Base-by-base conservation (phyloP, 2,797 vertebrate species). In the Hirundo rustica region DNA sequence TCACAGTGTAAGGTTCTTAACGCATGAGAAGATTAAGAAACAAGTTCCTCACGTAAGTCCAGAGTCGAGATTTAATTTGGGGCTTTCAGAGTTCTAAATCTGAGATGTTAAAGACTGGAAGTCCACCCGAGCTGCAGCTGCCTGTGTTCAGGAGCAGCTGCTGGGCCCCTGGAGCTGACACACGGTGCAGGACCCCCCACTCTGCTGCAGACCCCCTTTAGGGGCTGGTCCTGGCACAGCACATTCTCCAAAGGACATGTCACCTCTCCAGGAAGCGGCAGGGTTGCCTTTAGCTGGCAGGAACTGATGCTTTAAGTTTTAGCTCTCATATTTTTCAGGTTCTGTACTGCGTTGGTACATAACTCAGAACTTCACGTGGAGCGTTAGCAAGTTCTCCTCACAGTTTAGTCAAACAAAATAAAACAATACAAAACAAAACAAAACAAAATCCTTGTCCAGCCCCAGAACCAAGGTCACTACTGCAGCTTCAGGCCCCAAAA, bases 311-410 rank as follows among this genome's bases (percentile, higher is more conserved):
- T 11, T 34, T 17, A 11, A 17, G 9, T 54, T 36, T 44, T 15
- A 54, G 38, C 26, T 54, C 36, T 44, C 5, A 1, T 15, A 6
- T 36, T 64, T 53, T 23, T 23, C 58, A 54, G 7, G 53, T 44
- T 65, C 16, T 64, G 32, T 10, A 3, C 38, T 64, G 60, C 26
- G 8, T 25, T 19, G 2, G 5, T 34, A 4, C 4, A 0, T 5
- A 34, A 53, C 48, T 53, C 47, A 42, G 58, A 64, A 18, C 20
- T 64, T 34, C 25, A 18, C 1, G 16, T 1, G 9, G 16, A 64
- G 61, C 25, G 26, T 30, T 5, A 45, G 10, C 40, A 65, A 54
- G 26, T 19, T 54, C 26, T 53, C 48, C 3, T 34, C 32, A 34
- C 32, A 34, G 48, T 21, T 64, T 2, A 44, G 32, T 23, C 4